Evolutionary conservation across 2,888 invertebrate species (phyloP), one percentile per base, ranked within the genome.

Genomic region (Euplexia lucipara): DNA sequence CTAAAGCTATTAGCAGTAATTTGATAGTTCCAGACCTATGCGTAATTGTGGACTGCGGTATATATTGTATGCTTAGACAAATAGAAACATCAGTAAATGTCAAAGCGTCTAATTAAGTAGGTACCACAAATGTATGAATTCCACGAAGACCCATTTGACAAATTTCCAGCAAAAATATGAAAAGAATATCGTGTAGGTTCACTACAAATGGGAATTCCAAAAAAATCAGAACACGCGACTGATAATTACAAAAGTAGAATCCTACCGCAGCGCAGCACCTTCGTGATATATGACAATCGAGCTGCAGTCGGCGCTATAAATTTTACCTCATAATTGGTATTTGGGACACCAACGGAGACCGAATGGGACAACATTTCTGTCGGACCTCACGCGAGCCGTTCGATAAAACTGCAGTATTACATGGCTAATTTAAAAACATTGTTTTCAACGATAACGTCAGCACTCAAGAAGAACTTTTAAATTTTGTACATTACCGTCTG

Each of bases 291-390:
- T 79, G 81, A 79, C 81, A 79, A 78, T 78, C 61, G 70, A 74
- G 78, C 57, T 69, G 74, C 75, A 75, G 69, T 74, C 64, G 63
- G 75, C 74, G 78, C 71, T 73, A 85, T 83, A 86, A 85, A 84
- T 84, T 79, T 83, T 75, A 72, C 81, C 68, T 81, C 78, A 82
- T 83, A 85, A 84, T 81, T 82, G 85, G 82, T 83, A 88, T 88
- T 86, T 83, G 77, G 86, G 82, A 83, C 86, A 83, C 70, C 71
- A 58, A 61, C 76, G 62, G 73, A 70, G 69, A 72, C 78, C 75
- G 66, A 62, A 70, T 70, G 76, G 75, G 77, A 71, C 76, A 71
- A 68, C 56, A 73, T 81, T 75, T 76, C 62, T 60, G 66, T 69
- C 56, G 72, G 78, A 79, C 81, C 81, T 74, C 81, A 80, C 75